phyloP scores from a whole-genome alignment of 2,113 vertebrate genomes.

The Edolisoma coerulescens region DNA sequence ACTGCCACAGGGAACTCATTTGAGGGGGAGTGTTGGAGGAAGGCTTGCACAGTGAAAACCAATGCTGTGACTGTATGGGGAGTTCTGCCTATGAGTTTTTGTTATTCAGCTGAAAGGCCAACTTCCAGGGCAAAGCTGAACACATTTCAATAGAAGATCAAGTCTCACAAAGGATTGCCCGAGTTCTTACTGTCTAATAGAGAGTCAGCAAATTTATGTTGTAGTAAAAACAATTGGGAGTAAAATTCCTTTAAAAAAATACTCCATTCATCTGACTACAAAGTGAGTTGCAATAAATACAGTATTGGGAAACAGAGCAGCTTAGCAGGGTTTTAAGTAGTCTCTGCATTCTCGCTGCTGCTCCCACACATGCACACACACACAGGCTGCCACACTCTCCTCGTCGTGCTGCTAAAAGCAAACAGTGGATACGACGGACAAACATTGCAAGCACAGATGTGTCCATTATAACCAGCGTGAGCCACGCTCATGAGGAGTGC shows the following conservation, averaged over 20 bases:
- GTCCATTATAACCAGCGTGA: constrained; percentile 68
- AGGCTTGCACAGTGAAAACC: neutral
- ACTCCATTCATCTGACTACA: constrained; percentile 66
- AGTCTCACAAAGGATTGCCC: constrained; percentile 33
- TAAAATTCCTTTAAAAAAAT: constrained; percentile 44
- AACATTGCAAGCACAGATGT: constrained; percentile 68
- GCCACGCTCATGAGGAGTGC: constrained; percentile 30
- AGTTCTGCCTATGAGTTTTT: neutral
- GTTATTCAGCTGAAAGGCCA: neutral
- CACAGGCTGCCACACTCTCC: constrained; percentile 1
- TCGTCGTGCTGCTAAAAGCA: constrained; percentile 66
- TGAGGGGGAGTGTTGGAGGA: neutral
- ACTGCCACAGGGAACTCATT: neutral
- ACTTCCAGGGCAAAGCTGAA: neutral
- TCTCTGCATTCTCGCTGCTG: constrained; percentile 18
- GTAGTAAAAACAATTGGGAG: constrained; percentile 62
- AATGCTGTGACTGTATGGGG: neutral
- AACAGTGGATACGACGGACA: constrained; percentile 57
- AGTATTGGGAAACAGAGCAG: constrained; percentile 30
- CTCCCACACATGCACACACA: constrained; percentile 29
- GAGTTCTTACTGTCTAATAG: constrained; percentile 20
- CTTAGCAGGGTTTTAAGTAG: constrained; percentile 61
- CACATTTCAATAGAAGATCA: constrained; percentile 25
- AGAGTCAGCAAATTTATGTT: constrained; percentile 64
- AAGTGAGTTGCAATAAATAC: constrained; percentile 64